Evolutionary conservation across 2,888 invertebrate genomes (phyloP), one percentile per base, ranked within the genome.

Genomic region (Noctuana brunneofusca): DNA sequence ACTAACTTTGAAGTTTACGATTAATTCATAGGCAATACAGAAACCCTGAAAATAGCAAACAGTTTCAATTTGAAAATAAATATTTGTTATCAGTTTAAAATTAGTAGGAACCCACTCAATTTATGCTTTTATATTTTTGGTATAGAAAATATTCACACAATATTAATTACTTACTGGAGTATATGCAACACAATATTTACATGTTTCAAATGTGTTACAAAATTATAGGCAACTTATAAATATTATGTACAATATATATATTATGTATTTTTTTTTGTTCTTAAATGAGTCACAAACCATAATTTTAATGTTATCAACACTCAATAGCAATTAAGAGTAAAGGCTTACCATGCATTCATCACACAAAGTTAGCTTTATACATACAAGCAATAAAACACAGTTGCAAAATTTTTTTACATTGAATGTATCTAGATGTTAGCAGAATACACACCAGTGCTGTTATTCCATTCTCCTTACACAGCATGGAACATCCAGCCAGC

Each of bases 391-490:
- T n/a, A n/a, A n/a, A n/a, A n/a, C n/a, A n/a, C n/a, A n/a, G n/a
- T n/a, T n/a, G n/a, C n/a, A n/a, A n/a, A n/a, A n/a, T n/a, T n/a
- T n/a, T n/a, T n/a, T n/a, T n/a, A n/a, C n/a, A n/a, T n/a, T n/a
- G n/a, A 41, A n/a, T 18, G 18, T 18, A n/a, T 2, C n/a, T 20
- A 18, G 11, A 30, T 56, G 12, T 22, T 58, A 54, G 16, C n/a
- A 50, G 30, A 52, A 50, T 52, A 91, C 94, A 93, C 87, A 97
- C 97, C 86, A 98, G 92, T 64, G 96, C 95, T 58, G 97, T 97
- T 41, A 99, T 94, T 27, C 98, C 98, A 82, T 96, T 97, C 86
- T 99, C 99, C 84, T 99, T 99, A 80, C 95, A 97, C n/a, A 98
- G 87, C 89, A 97, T 95, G 57, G 97, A 96, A 52, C 94, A 76